Evolutionary conservation across 2,797 vertebrate genomes (phyloP), one percentile per base, ranked within the genome.

Genomic region (Craterocephalus amniculus): DNA sequence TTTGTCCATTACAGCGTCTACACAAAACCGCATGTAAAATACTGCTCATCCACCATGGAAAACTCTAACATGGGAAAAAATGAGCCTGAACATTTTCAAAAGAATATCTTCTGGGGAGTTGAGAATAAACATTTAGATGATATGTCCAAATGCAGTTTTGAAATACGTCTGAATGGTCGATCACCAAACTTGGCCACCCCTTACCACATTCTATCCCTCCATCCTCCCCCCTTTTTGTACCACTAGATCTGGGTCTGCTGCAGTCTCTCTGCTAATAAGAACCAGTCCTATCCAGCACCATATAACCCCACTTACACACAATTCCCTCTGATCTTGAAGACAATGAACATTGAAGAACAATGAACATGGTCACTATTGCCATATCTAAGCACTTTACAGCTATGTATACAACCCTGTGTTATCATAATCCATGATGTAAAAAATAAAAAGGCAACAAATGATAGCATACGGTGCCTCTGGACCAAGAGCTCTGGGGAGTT

Each of bases 271-370:
- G 49, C 76, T 94, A 92, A 94, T 94, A 89, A 91, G 86, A 92
- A 91, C 82, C 91, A 92, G 81, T 75, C 69, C 67, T 84, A 78
- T 80, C 52, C 76, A 76, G 78, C 76, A 84, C 83, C 89, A 86
- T 83, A 90, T 92, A 92, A 94, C 92, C 87, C 80, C 79, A 76
- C 88, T 75, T 88, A 92, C 88, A 91, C 83, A 83, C 80, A 81
- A 74, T 74, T 83, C 67, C 82, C 84, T 93, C 85, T 91, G 89
- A 93, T 93, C 88, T 90, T 76, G n/a, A 88, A 83, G 86, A 87
- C 86, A 90, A 89, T 93, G 91, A 94, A 93, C 79, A 57, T 76
- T n/a, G n/a, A n/a, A 88, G 83, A 87, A 87, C 86, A 90, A 89
- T 93, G 91, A 94, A 93, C 79, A 57, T 76, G 70, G 80, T 84